phyloP scores from a whole-genome alignment of 2,797 vertebrate species.

The Oreonectes daqikongensis region DNA sequence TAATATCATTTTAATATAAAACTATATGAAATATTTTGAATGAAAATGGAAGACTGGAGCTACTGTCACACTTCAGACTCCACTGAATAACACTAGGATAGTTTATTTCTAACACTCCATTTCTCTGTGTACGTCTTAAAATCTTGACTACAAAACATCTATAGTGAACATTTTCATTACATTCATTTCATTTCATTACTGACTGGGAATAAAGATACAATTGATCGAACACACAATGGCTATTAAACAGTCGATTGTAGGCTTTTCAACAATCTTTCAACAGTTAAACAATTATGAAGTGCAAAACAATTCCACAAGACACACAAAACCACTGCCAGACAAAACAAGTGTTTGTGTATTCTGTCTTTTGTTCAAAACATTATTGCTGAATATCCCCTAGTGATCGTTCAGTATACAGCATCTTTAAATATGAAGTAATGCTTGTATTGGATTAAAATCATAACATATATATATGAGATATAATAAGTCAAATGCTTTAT shows the following conservation, averaged over 20 bases:
- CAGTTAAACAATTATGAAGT: neutral
- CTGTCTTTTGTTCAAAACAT: neutral
- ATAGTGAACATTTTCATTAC: neutral
- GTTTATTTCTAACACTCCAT: too few relatives aligned
- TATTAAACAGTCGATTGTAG: neutral
- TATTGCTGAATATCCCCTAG: too few relatives aligned
- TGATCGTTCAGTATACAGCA: neutral
- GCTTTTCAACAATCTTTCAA: neutral
- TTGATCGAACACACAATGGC: neutral
- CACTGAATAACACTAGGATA: too few relatives aligned
- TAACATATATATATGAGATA: neutral
- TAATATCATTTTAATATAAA: too few relatives aligned
- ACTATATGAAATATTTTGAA: neutral
- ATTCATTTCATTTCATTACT: too few relatives aligned
- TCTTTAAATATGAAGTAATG: too few relatives aligned
- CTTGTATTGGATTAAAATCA: neutral
- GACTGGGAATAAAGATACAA: neutral
- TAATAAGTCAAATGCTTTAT: neutral
- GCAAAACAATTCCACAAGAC: neutral
- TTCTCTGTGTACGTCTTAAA: too few relatives aligned
- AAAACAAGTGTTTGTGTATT: constrained; percentile 1
- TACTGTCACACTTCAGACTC: neutral
- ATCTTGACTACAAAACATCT: too few relatives aligned
- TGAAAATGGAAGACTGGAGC: neutral
- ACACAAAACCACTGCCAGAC: neutral